phyloP scores from a whole-genome alignment of 2,797 vertebrate genomes.

The Phrynocephalus vlangalii region DNA sequence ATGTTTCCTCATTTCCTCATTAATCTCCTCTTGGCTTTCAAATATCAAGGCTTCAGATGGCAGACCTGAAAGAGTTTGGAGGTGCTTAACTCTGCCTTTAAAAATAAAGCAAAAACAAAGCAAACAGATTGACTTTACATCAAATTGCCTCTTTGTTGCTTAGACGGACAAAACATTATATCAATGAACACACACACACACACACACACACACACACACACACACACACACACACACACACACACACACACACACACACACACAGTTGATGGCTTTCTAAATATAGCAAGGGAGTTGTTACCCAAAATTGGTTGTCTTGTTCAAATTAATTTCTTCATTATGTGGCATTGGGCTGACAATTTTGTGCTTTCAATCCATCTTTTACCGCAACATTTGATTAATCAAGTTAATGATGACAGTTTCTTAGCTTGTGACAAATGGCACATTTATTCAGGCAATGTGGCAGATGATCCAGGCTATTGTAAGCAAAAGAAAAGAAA shows the following conservation, averaged over 20 bases:
- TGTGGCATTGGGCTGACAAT: conserved; percentile 79
- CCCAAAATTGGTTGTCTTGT: conserved; percentile 84
- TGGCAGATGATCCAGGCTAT: conserved; percentile 76
- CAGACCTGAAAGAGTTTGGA: conserved; percentile 57
- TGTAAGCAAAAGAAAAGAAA: conserved; percentile 72
- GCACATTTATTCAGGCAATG: conserved; percentile 72
- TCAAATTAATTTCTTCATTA: conserved; percentile 88
- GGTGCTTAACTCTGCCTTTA: conserved; percentile 70
- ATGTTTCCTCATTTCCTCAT: conserved; percentile 65
- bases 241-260: conserved; percentile 69
- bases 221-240: conserved; percentile 51
- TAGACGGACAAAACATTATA: conserved; percentile 79
- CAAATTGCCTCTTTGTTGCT: conserved; percentile 74
- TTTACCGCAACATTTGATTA: conserved; percentile 80
- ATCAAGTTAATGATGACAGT: conserved; percentile 82
- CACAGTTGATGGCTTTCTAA: conserved; percentile 80
- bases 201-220: conserved; percentile 69
- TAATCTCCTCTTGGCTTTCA: conserved; percentile 70
- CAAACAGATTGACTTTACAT: conserved; percentile 78
- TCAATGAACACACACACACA: conserved; percentile 48
- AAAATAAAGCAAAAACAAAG: conserved; percentile 55
- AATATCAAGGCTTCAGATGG: conserved; percentile 63
- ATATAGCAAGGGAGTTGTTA: conserved; percentile 77
- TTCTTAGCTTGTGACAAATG: conserved; percentile 79
- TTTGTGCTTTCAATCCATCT: conserved; percentile 80